Base-by-base conservation (phyloP, 2,113 vertebrate species). In the Pelobates fuscus region DNA sequence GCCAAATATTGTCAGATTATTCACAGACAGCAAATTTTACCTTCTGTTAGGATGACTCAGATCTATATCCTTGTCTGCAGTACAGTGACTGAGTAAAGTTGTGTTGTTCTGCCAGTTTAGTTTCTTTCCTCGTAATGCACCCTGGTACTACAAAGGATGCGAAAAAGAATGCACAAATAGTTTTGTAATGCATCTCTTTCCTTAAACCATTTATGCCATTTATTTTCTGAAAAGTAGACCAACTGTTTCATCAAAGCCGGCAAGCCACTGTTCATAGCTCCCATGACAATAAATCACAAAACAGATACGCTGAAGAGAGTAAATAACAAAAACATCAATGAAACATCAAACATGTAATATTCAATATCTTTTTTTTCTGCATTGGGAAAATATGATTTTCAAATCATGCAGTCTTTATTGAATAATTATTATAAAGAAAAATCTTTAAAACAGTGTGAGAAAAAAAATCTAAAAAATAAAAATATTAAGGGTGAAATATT, bases 1-100 rank as follows among this genome's bases (percentile, higher is more conserved):
- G 57, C 69, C 69, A 62, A 71, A 71, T 71, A 71, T 71, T 61
- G 41, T 71, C 69, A 30, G 58, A 49, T 71, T 49, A 49, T 61
- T 71, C 58, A 43, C 57, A 61, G 69, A 71, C 58, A 61, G 69
- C 25, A 20, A 71, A 54, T 41, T 8, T 8, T 15, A 58, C 69
- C 69, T 41, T 62, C 69, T 71, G 69, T 32, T 62, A 27, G 32
- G 7, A 8, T 71, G 69, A 71, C 25, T 71, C 69, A 71, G 57
- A 62, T 71, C 37, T 20, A 20, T 49, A 57, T 61, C 69, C 69
- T 71, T 62, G 58, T 70, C 54, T 62, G 58, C 60, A 43, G 58
- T 61, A 71, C 10, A 62, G 57, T 58, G 59, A 49, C 61, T 44
- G 29, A 71, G 44, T 30, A 71, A 23, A 62, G 25, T 11, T 29